A percentile compares a stretch with the other conserved stretches of the same genome.
These are phyloP conservation scores for Heliconius himera DNA, from an alignment of 1,140 invertebrate species.

Conservation along the genomic window DNA sequence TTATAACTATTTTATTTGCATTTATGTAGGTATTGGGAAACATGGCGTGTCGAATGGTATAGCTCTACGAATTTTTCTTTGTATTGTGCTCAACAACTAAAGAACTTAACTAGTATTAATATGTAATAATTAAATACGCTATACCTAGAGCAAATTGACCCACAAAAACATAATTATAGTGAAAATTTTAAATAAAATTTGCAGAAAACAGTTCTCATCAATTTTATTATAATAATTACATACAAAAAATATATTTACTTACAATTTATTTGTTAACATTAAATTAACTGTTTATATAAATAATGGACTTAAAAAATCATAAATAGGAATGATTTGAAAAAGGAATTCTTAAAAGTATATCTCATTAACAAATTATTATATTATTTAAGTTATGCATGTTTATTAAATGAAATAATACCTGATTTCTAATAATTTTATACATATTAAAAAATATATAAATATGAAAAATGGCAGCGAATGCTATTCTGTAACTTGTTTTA, in stretches of 20 bases:
- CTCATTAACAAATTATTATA: neutral
- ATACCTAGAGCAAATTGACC: too few relatives aligned
- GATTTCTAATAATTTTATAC: too few relatives aligned
- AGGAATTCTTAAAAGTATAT: neutral
- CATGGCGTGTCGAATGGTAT: too few relatives aligned
- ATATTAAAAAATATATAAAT: too few relatives aligned
- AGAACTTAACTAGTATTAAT: too few relatives aligned
- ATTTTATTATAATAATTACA: constrained; percentile 1
- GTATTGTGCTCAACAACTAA: too few relatives aligned
- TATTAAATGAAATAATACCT: too few relatives aligned
- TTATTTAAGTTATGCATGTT: neutral
- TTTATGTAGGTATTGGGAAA: too few relatives aligned
- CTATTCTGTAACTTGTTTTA: neutral
- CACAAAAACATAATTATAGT: neutral
- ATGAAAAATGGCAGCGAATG: too few relatives aligned
- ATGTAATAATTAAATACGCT: too few relatives aligned
- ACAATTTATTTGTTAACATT: neutral
- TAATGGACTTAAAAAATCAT: neutral
- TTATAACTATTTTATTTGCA: too few relatives aligned
- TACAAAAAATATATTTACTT: constrained; percentile 14
- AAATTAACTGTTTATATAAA: neutral
- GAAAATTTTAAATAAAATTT: neutral
- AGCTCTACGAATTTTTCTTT: too few relatives aligned
- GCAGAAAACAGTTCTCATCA: neutral
- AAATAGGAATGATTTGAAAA: neutral